Evolutionary conservation across 1,140 invertebrate genomes (phyloP).

Genomic region (Campodea augens): DNA sequence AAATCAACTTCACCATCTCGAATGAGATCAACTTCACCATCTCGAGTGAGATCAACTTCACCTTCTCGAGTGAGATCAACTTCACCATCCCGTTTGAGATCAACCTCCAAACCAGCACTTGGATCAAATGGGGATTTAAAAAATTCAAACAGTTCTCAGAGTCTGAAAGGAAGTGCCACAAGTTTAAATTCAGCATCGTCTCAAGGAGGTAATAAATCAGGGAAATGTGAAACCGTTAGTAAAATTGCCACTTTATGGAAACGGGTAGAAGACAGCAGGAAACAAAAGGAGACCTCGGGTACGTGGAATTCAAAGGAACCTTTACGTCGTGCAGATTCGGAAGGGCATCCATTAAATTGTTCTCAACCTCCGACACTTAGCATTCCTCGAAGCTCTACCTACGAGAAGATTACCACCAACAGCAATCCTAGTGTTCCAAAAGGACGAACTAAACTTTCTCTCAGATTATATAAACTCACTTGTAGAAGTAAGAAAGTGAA

Average conservation of each 20-base stretch:
- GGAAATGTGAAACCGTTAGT: slow-evolving; percentile 52
- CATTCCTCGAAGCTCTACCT: too few species aligned
- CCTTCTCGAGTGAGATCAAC: not conserved
- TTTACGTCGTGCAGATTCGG: too few species aligned
- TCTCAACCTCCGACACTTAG: too few species aligned
- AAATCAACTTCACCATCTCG: not conserved
- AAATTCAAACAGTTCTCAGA: too few species aligned
- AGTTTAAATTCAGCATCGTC: slow-evolving; percentile 31
- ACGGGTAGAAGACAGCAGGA: slow-evolving; percentile 53
- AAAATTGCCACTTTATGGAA: slow-evolving; percentile 81
- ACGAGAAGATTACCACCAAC: too few species aligned
- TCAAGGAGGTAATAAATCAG: slow-evolving; percentile 13
- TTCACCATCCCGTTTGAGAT: not conserved
- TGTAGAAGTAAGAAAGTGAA: too few species aligned
- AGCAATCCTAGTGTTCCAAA: too few species aligned
- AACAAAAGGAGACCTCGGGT: slow-evolving; percentile 37
- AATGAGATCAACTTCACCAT: not conserved
- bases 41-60: not conserved
- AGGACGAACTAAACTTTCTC: too few species aligned
- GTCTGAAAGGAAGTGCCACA: slow-evolving; percentile 35
- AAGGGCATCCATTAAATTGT: too few species aligned
- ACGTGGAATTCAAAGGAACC: slow-evolving; percentile 37
- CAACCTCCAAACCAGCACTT: not conserved
- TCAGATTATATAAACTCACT: too few species aligned
- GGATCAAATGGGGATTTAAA: too few species aligned